Evolutionary conservation across 2,113 vertebrate species (phyloP).

Genomic region (Grammomys dolichurus): DNA sequence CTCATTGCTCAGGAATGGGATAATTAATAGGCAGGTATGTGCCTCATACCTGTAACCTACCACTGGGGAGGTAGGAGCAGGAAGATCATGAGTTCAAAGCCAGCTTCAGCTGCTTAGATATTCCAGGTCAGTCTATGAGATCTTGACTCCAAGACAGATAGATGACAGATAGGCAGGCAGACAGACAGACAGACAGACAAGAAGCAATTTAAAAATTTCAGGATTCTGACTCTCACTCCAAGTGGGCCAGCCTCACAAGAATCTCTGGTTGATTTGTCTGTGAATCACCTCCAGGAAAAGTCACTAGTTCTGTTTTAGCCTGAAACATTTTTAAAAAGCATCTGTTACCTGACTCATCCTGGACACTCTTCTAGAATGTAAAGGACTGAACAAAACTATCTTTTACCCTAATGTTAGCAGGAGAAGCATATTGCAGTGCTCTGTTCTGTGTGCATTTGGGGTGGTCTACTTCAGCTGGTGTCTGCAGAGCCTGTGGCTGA

Average conservation of each 20-base stretch:
- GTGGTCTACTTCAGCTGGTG: background rate
- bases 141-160: background rate
- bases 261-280: background rate
- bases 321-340: slow-evolving; percentile 18
- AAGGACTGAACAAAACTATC: slow-evolving; percentile 1
- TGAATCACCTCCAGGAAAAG: background rate
- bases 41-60: background rate
- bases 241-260: background rate
- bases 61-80: background rate
- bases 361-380: slow-evolving; percentile 22
- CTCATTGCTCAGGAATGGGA: background rate
- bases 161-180: background rate
- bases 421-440: background rate
- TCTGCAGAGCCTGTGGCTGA: background rate
- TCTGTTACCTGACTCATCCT: slow-evolving; percentile 42
- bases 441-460: background rate
- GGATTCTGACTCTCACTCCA: background rate
- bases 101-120: background rate
- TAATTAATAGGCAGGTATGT: background rate
- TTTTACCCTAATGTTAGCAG: slow-evolving; percentile 13
- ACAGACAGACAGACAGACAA: background rate
- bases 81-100: background rate
- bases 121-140: background rate
- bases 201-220: background rate
- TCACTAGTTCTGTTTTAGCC: background rate